These are phyloP conservation scores for Colistium nudipinnis DNA, from an alignment of 2,113 vertebrate genomes.

Conservation along the genomic window DNA sequence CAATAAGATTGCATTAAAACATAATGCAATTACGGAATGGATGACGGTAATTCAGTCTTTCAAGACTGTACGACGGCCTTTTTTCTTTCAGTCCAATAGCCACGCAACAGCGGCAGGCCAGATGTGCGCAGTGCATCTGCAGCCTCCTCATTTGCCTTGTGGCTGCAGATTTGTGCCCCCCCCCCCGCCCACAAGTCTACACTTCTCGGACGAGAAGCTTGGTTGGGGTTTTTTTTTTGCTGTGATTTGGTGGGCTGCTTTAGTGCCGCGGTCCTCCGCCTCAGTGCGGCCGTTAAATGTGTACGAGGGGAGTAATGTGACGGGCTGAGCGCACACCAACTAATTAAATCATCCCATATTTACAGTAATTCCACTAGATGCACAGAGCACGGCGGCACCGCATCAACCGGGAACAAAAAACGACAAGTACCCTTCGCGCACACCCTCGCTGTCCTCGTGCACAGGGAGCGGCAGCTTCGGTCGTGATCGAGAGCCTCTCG, in stretches of 20 bases:
- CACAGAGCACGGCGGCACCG: neutral
- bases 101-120: neutral
- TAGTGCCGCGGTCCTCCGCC: neutral
- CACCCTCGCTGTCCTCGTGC: neutral
- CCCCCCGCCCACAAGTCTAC: neutral
- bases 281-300: neutral
- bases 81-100: neutral
- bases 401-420: slow-evolving; percentile 4
- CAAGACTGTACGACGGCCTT: neutral
- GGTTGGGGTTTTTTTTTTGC: neutral
- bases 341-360: neutral
- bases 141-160: neutral
- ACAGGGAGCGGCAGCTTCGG: neutral
- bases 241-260: neutral
- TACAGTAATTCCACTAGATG: neutral
- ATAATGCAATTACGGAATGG: slow-evolving; percentile 5
- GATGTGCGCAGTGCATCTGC: neutral
- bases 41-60: neutral
- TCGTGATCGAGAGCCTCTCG: neutral
- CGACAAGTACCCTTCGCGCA: neutral
- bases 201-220: neutral
- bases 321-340: neutral
- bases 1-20: slow-evolving; percentile 13
- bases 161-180: neutral
- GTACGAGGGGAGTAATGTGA: neutral